These are phyloP conservation scores for Triplophysa yarkandensis DNA, from an alignment of 2,797 vertebrate species.

Conservation along the genomic window DNA sequence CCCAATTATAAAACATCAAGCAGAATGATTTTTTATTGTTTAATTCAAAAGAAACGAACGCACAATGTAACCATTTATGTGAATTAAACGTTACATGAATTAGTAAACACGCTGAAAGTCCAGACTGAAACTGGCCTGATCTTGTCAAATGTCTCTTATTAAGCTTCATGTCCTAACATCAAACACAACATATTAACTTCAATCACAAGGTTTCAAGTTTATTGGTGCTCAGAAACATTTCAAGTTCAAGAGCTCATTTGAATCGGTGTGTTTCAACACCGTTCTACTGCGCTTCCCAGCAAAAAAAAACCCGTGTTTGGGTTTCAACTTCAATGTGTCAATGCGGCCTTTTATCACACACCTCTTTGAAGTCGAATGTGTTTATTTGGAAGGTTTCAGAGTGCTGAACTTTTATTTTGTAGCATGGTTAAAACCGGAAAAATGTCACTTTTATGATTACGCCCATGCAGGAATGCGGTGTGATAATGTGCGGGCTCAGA, in stretches of 20 bases:
- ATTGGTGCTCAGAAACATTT: conserved; percentile 10
- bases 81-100: no score
- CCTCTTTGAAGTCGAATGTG: conserved; percentile 52
- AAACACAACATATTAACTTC: neutral
- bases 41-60: no score
- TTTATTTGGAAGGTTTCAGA: conserved; percentile 51
- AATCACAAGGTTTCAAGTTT: neutral
- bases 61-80: no score
- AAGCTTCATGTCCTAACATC: neutral
- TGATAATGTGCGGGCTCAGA: neutral
- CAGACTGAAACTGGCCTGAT: neutral
- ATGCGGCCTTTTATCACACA: conserved; percentile 42
- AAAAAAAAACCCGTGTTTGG: conserved; percentile 31
- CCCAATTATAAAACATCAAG: no score
- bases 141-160: neutral
- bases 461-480: neutral
- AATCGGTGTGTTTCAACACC: conserved; percentile 39
- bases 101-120: neutral
- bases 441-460: neutral
- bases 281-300: conserved; percentile 26
- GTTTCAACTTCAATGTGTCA: conserved; percentile 47
- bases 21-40: no score
- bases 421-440: conserved; percentile 6
- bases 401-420: conserved; percentile 27
- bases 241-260: conserved; percentile 37